Base-by-base conservation (phyloP, 2,113 vertebrate species). In the Cyprinus carpio region DNA sequence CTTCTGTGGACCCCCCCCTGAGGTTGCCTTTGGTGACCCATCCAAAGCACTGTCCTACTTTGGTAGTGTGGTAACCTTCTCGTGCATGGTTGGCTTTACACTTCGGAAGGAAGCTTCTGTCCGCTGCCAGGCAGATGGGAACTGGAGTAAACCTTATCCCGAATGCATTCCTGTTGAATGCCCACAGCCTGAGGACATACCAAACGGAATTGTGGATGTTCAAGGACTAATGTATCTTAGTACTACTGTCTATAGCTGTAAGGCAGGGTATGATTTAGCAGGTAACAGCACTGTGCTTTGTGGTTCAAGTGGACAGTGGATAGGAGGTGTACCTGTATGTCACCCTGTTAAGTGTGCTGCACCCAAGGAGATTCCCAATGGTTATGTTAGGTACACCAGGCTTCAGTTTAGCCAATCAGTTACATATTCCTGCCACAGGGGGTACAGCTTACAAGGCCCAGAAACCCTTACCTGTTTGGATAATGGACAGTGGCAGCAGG, bases 161-260 rank as follows among this genome's bases (percentile, higher is more conserved):
- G 96, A 97, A 87, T 99, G 98, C 81, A 92, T 96, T 82, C 96
- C 98, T 0, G 96, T 99, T 6, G 98, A 99, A 87, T 99, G 98
- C 51, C 96, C 96, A 4, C 98, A 99, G 2, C 98, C 98, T 9
- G 95, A 95, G 85, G 97, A 98, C 92, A 94, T 98, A 87, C 92
- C 88, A 34, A 95, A 98, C 0, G 97, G 98, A 20, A 97, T 99
- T 82, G 95, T 98, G 3, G 97, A 99, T 27, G 97, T 98, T 7
- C 98, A 99, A 88, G 98, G 98, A n/a, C 95, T 99, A 69, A 97
- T 96, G 88, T 99, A 97, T 89, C 97, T 99, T 78, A 99, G 97
- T 92, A 97, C 96, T 77, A 98, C 97, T 0, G 92, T 97, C 43
- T 99, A 99, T 84, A 97, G 95, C 3, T 99, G 98, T 86, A 98